Evolutionary conservation across 2,797 vertebrate genomes (phyloP).

Genomic region (Gymnocypris eckloni): DNA sequence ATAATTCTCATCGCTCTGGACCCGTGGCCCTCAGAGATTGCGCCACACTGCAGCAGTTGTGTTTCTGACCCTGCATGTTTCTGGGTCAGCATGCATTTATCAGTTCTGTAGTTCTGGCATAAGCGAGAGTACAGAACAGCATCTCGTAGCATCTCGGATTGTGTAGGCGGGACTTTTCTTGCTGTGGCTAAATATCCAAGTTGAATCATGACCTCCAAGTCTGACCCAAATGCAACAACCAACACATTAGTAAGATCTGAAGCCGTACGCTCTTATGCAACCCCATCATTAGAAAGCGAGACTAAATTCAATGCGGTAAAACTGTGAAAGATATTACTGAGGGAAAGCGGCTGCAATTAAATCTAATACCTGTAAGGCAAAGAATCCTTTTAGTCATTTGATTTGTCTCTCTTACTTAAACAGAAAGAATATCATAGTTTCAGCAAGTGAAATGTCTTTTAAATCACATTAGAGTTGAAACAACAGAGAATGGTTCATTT

Average conservation of each 20-base stretch:
- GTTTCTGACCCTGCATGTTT: conserved; percentile 42
- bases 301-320: conserved; percentile 13
- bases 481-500: neutral
- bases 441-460: conserved; percentile 1
- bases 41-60: conserved; percentile 37
- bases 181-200: conserved; percentile 37
- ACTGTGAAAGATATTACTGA: conserved; percentile 42
- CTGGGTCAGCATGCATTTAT: conserved; percentile 47
- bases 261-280: neutral
- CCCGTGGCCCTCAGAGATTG: conserved; percentile 26
- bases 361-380: conserved; percentile 42
- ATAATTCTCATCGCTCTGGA: conserved; percentile 29
- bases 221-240: conserved; percentile 37
- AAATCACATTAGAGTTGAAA: conserved; percentile 24
- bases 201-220: conserved; percentile 45
- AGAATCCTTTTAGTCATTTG: conserved; percentile 34
- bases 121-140: conserved; percentile 1
- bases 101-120: conserved; percentile 31
- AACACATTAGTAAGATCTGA: conserved; percentile 41
- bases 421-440: neutral
- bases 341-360: conserved; percentile 22
- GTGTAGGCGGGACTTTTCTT: conserved; percentile 38
- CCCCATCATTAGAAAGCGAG: conserved; percentile 25
- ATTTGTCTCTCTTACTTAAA: conserved; percentile 37
- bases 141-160: conserved; percentile 12